A percentile compares a stretch with the other conserved stretches of the same genome.
These are phyloP conservation scores for Hydra vulgaris DNA, from an alignment of 30 jellyfish, hydroid and myxozoan genomes.

Conservation along the genomic window DNA sequence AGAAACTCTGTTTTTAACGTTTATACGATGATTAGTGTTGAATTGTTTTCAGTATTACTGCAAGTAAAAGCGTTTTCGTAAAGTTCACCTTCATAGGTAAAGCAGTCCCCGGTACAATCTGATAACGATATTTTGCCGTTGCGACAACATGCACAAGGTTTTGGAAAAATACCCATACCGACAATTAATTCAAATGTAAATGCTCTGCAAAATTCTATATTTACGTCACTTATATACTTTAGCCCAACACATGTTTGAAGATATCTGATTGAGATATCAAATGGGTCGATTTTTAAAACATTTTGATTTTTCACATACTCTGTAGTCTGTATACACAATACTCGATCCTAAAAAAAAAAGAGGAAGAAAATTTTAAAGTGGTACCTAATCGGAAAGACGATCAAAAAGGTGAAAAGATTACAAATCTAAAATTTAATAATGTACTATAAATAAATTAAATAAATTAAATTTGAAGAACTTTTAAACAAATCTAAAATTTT, in stretches of 20 bases:
- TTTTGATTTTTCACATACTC: conserved; percentile 1
- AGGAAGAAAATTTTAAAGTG: neutral
- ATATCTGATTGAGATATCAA: conserved; percentile 22
- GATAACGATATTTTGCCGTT: neutral
- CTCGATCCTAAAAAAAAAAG: conserved; percentile 22
- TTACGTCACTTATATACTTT: conserved; percentile 3
- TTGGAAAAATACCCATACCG: conserved; percentile 19
- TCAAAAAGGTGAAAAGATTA: neutral
- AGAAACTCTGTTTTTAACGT: too few relatives aligned
- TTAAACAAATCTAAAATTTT: too few relatives aligned
- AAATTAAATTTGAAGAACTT: too few relatives aligned
- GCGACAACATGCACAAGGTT: conserved; percentile 27
- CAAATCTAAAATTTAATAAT: neutral
- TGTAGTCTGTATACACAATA: neutral
- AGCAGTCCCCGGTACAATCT: too few relatives aligned
- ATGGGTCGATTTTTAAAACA: conserved; percentile 12
- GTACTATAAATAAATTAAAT: too few relatives aligned
- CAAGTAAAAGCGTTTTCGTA: too few relatives aligned
- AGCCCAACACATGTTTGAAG: conserved; percentile 33
- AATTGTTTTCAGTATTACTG: too few relatives aligned
- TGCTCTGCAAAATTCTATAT: conserved; percentile 22
- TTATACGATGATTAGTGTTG: too few relatives aligned
- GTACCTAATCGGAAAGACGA: neutral
- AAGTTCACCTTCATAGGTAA: too few relatives aligned
- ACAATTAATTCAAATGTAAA: conserved; percentile 25